phyloP scores from a whole-genome alignment of 2,888 invertebrate species.

The Automeris io region DNA sequence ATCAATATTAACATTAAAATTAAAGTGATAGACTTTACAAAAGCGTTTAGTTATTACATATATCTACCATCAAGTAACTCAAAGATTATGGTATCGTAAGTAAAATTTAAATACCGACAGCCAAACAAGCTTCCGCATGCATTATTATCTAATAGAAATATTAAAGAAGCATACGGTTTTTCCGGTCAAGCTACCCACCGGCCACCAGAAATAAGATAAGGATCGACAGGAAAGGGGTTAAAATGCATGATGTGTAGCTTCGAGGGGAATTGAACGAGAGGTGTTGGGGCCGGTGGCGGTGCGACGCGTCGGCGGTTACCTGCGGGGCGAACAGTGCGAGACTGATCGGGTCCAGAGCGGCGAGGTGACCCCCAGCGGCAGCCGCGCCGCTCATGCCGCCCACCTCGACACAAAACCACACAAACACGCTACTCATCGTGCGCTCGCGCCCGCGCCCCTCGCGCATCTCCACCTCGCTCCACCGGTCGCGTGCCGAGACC shows the following conservation, averaged over 20 bases:
- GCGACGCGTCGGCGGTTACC: conserved; percentile 52
- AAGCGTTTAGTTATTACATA: conserved; percentile 7
- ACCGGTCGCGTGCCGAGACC: conserved; percentile 18
- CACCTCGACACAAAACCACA: conserved; percentile 79
- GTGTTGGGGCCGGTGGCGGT: conserved; percentile 32
- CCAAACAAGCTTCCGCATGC: conserved; percentile 63
- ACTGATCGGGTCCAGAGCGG: conserved; percentile 76
- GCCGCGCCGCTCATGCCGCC: conserved; percentile 76
- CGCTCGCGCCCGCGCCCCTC: conserved; percentile 54
- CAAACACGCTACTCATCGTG: conserved; percentile 75
- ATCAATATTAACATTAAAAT: conserved; percentile 1
- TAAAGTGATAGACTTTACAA: conserved; percentile 1
- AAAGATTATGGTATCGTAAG: conserved; percentile 5
- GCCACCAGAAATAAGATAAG: conserved; percentile 47
- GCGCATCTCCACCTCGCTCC: conserved; percentile 36
- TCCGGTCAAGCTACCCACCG: conserved; percentile 62
- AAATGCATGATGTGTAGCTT: conserved; percentile 1
- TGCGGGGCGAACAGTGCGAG: conserved; percentile 75
- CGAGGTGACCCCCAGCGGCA: conserved; percentile 74
- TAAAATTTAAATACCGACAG: conserved; percentile 25
- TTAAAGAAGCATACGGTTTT: conserved; percentile 59
- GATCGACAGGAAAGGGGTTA: conserved; percentile 20
- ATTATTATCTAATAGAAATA: conserved; percentile 43
- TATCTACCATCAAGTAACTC: conserved; percentile 1
- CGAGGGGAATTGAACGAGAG: not conserved